A percentile compares a stretch with the other conserved stretches of the same genome.
These are phyloP conservation scores for Hybognathus amarus DNA, from an alignment of 2,797 vertebrate genomes.

Conservation along the genomic window DNA sequence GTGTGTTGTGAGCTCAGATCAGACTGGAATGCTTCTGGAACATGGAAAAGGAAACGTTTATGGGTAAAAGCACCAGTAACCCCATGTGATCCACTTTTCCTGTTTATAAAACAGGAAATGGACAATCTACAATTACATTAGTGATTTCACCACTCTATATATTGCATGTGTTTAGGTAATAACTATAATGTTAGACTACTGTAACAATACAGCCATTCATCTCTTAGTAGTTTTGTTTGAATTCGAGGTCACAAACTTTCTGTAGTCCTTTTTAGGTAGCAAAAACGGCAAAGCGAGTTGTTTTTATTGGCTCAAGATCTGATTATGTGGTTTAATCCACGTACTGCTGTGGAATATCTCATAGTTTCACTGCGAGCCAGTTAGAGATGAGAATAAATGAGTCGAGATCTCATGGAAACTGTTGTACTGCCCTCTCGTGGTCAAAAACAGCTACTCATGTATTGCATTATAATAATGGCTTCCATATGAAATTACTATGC, in stretches of 20 bases:
- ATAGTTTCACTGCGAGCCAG: slow-evolving; percentile 57
- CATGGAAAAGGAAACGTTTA: slow-evolving; percentile 51
- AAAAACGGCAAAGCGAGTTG: slow-evolving; percentile 56
- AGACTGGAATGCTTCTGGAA: slow-evolving; percentile 45
- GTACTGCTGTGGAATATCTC: slow-evolving; percentile 60
- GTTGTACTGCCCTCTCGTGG: slow-evolving; percentile 75
- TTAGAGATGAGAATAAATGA: slow-evolving; percentile 52
- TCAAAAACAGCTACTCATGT: slow-evolving; percentile 46
- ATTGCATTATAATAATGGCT: slow-evolving; percentile 64
- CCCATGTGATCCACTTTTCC: slow-evolving; percentile 37
- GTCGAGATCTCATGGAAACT: slow-evolving; percentile 43
- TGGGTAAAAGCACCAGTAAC: slow-evolving; percentile 47
- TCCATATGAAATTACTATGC: slow-evolving; percentile 66
- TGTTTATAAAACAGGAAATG: slow-evolving; percentile 37
- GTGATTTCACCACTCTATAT: background rate
- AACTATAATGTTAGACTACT: background rate
- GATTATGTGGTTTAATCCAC: slow-evolving; percentile 68
- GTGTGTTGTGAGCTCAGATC: slow-evolving; percentile 7
- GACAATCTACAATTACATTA: slow-evolving; percentile 1
- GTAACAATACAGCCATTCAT: slow-evolving; percentile 53
- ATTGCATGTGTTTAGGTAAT: background rate
- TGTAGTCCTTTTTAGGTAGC: slow-evolving; percentile 75
- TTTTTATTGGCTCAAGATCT: slow-evolving; percentile 56
- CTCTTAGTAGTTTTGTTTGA: slow-evolving; percentile 67
- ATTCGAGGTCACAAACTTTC: slow-evolving; percentile 62